phyloP scores from a whole-genome alignment of 2,113 vertebrate species.

The Oenanthe melanoleuca region DNA sequence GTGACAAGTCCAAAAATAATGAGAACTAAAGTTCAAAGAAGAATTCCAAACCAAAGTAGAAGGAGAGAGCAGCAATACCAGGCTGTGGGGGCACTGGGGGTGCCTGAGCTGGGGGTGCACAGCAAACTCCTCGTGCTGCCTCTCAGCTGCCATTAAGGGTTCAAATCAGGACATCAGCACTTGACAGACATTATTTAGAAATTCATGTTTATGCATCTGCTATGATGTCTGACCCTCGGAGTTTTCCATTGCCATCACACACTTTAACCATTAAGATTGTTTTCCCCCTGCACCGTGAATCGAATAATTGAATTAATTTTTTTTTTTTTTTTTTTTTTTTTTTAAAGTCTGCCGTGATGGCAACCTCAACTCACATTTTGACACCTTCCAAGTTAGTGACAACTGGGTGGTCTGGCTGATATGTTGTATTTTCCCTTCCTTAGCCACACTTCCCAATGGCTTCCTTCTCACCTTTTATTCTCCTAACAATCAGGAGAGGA shows the following conservation, averaged over 20 bases:
- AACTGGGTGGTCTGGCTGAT: neutral
- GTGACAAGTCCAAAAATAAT: conserved; percentile 80
- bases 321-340: neutral
- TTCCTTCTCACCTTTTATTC: conserved; percentile 32
- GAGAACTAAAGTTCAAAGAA: conserved; percentile 78
- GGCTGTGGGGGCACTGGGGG: neutral
- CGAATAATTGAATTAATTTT: neutral
- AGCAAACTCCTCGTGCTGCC: neutral
- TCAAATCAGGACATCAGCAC: conserved; percentile 67
- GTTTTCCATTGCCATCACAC: neutral
- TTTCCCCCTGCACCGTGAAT: neutral
- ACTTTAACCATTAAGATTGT: neutral
- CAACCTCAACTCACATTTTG: neutral
- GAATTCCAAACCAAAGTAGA: conserved; percentile 72
- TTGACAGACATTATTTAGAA: conserved; percentile 31
- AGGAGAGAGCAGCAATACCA: conserved; percentile 36
- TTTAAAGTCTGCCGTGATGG: neutral
- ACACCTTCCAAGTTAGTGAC: neutral
- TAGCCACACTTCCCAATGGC: neutral
- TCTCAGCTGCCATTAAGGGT: conserved; percentile 29
- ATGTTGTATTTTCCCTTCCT: neutral
- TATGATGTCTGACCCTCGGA: neutral
- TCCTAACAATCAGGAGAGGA: neutral
- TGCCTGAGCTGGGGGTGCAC: neutral
- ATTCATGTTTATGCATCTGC: neutral